phyloP scores from a whole-genome alignment of 2,113 vertebrate genomes.

The Haemorhous mexicanus region DNA sequence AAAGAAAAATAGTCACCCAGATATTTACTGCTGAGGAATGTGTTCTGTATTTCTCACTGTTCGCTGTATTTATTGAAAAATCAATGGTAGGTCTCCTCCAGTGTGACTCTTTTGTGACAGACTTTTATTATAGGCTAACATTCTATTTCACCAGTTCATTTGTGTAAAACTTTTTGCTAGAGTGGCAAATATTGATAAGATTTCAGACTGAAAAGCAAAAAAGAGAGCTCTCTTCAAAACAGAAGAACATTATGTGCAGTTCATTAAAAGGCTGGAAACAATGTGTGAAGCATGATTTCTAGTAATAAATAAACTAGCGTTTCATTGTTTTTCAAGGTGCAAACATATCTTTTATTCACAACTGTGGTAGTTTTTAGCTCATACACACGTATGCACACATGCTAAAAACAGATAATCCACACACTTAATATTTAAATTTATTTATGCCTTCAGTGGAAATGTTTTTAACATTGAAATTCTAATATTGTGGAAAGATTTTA shows the following conservation, averaged over 20 bases:
- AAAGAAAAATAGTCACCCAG: conserved; percentile 66
- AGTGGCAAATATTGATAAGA: conserved; percentile 63
- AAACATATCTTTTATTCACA: background rate
- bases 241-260: background rate
- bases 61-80: conserved; percentile 76
- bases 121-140: conserved; percentile 71
- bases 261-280: conserved; percentile 11
- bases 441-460: background rate
- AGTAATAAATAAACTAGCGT: background rate
- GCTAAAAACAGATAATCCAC: background rate
- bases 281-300: background rate
- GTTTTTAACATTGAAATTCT: background rate
- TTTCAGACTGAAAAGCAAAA: conserved; percentile 35
- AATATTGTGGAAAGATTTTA: background rate
- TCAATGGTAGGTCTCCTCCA: conserved; percentile 67
- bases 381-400: fast-evolving
- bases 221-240: background rate
- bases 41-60: conserved; percentile 59
- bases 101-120: conserved; percentile 65
- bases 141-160: conserved; percentile 67
- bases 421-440: background rate
- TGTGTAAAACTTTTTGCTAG: conserved; percentile 73
- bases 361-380: background rate
- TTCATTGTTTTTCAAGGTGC: background rate
- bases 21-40: conserved; percentile 68